phyloP scores from a whole-genome alignment of 2,797 vertebrate species.

The Parauchenoglanis punctatus region DNA sequence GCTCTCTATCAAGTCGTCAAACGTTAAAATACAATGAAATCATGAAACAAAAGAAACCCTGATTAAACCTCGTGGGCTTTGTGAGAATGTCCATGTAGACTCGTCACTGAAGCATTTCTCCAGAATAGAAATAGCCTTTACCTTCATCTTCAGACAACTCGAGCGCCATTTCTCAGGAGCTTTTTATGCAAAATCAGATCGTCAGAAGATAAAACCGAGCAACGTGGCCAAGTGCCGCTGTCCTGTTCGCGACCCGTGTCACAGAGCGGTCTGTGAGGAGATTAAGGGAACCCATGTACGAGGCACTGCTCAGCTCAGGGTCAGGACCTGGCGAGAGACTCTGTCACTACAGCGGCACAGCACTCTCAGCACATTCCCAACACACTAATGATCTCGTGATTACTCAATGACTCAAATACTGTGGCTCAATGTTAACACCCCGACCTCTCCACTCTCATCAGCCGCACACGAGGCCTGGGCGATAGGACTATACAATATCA shows the following conservation, averaged over 20 bases:
- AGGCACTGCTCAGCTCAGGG: conserved; percentile 67
- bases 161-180: not conserved
- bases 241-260: not conserved
- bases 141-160: not conserved
- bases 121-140: not conserved
- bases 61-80: not conserved
- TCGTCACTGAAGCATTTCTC: not conserved
- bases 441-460: not conserved
- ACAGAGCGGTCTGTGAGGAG: not conserved
- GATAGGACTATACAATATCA: not conserved
- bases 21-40: too few species aligned
- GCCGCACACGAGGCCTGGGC: not conserved
- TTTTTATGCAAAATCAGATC: not conserved
- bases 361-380: conserved; percentile 51
- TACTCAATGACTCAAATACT: not conserved
- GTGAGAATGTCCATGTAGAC: not conserved
- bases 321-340: conserved; percentile 65
- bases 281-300: conserved; percentile 58
- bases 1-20: too few species aligned
- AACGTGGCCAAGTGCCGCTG: not conserved
- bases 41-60: not conserved
- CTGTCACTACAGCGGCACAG: conserved; percentile 36
- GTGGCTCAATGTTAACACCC: not conserved
- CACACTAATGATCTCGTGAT: conserved; percentile 36
- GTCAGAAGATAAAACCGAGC: not conserved